Evolutionary conservation across 2,888 invertebrate genomes (phyloP), one percentile per base, ranked within the genome.

Genomic region (Hesperia comma): DNA sequence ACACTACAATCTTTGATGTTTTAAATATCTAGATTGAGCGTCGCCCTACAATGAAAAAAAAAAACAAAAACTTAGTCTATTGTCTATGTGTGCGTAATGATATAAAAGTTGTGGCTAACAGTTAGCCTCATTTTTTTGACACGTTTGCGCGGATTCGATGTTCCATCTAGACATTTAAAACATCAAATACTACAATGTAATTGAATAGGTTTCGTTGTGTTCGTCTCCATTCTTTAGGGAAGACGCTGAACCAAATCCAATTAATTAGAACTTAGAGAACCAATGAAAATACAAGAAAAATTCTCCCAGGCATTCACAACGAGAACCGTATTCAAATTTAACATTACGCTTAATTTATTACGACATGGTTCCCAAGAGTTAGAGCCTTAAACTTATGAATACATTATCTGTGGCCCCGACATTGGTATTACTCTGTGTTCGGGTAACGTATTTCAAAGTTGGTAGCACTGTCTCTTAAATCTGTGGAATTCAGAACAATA

Each of bases 341-440:
- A 58, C 58, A 53, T 41, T 33, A 53, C 53, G 19, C 41, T 53
- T 66, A 66, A 66, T 66, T 66, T 60, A 66, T 66, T 26, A 58
- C 41, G 41, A 26, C 49, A 40, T 37, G 63, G 53, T 33, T 60
- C 58, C 19, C 21, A 14, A 10, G 46, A 63, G 56, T 56, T 46
- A 49, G 19, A 32, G 53, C 32, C 41, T 60, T 57, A 58, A 58
- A 19, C 51, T 60, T 66, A 66, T 60, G 64, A 66, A 66, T 66
- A 66, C 53, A 66, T 66, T 64, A 64, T 40, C 64, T 64, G 51
- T 53, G 58, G 40, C 32, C n/a, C n/a, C 26, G 14, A 43, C 21
- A 33, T 4, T 10, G 17, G 15, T 26, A 26, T 33, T 64, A 56
- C 41, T 54, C 55, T 55, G 54, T 43, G 54, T 19, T 62, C 37